phyloP scores from a whole-genome alignment of 2,113 vertebrate species.

The Forbesichthys agassizii region DNA sequence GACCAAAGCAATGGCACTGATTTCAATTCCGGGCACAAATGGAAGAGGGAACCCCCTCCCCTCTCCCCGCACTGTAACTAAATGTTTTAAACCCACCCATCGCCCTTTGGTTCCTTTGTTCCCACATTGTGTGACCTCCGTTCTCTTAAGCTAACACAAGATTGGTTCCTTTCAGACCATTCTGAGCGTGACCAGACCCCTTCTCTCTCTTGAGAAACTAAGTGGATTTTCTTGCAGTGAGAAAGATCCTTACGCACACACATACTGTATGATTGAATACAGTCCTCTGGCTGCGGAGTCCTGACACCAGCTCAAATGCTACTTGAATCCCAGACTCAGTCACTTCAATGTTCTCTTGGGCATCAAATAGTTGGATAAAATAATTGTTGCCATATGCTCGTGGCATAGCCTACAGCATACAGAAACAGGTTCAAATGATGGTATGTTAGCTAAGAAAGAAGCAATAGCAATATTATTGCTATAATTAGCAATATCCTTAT shows the following conservation, averaged over 20 bases:
- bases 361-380: neutral
- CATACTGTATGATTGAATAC: constrained; percentile 15
- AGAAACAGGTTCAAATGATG: no score
- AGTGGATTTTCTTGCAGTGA: constrained; percentile 18
- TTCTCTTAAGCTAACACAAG: constrained; percentile 47
- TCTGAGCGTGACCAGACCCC: constrained; percentile 57
- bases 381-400: no score
- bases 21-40: no score
- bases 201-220: constrained; percentile 39
- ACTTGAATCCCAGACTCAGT: no score
- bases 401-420: no score
- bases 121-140: constrained; percentile 64
- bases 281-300: constrained; percentile 8
- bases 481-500: neutral
- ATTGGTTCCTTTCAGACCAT: constrained; percentile 47
- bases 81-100: constrained; percentile 64
- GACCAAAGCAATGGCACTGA: no score
- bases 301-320: neutral
- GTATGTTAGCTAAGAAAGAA: no score
- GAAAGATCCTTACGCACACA: no score
- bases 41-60: constrained; percentile 21
- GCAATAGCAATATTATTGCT: no score
- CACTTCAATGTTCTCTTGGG: neutral
- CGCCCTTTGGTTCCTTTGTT: constrained; percentile 65
- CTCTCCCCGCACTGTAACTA: constrained; percentile 52